Conservation (phyloP, 2,797 vertebrate species). For the Clarias pachynema region DNA sequence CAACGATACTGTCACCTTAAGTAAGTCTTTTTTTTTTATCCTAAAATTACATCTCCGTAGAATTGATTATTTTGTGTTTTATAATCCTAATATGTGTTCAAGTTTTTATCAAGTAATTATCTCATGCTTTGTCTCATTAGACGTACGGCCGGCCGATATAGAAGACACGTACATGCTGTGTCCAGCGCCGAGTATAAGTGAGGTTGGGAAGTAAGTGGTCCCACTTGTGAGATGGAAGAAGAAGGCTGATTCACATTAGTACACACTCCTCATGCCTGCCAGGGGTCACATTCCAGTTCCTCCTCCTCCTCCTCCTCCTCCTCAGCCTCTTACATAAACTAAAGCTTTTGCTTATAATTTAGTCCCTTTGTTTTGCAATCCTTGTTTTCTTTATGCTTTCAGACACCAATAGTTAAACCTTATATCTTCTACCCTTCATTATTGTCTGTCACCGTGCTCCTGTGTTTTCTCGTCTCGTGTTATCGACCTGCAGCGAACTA, state of each 20-base stretch:
- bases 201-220: conserved; percentile 85
- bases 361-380: background rate
- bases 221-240: conserved; percentile 22
- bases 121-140: conserved; percentile 62
- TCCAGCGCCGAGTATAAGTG: conserved; percentile 83
- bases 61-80: background rate
- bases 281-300: conserved; percentile 59
- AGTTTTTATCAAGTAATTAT: background rate
- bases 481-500: conserved; percentile 7
- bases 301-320: background rate
- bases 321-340: background rate
- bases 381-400: background rate
- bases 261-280: conserved; percentile 61
- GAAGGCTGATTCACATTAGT: conserved; percentile 62
- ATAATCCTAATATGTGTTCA: background rate
- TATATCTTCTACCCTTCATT: background rate
- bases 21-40: conserved; percentile 48
- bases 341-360: background rate
- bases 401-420: background rate
- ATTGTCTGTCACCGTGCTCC: background rate
- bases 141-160: conserved; percentile 78
- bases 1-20: conserved; percentile 70
- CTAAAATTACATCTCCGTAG: no score
- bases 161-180: conserved; percentile 82
- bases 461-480: background rate